Conservation (phyloP, 2,888 invertebrate species). For the Atrina japonica region DNA sequence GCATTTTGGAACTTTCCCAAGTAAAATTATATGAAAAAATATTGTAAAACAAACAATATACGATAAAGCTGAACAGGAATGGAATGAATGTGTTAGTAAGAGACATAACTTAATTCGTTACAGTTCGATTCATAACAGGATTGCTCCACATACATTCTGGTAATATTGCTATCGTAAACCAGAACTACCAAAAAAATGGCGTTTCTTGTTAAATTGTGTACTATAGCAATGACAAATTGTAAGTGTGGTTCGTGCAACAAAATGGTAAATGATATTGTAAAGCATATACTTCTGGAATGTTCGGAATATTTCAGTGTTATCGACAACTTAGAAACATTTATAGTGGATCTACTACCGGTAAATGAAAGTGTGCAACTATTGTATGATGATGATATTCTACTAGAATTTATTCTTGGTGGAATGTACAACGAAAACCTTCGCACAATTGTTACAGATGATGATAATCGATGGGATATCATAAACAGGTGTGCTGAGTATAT, state of each 20-base stretch:
- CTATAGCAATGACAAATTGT: not conserved
- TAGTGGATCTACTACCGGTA: not conserved
- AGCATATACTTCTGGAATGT: conserved; percentile 1
- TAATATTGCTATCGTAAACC: not conserved
- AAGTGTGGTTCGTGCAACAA: not conserved
- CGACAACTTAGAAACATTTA: not conserved
- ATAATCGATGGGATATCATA: too few relatives aligned
- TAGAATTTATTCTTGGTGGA: not conserved
- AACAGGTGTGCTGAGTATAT: too few relatives aligned
- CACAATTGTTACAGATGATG: too few relatives aligned
- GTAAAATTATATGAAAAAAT: not conserved
- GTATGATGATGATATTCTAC: not conserved
- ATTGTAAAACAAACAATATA: not conserved
- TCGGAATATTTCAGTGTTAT: not conserved
- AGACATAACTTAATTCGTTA: too few relatives aligned
- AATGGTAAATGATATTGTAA: not conserved
- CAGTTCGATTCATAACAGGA: too few relatives aligned
- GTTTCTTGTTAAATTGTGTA: not conserved
- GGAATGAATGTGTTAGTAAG: not conserved
- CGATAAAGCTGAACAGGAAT: not conserved
- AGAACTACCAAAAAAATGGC: not conserved
- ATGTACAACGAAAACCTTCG: too few relatives aligned
- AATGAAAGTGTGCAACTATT: not conserved
- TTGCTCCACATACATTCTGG: not conserved
- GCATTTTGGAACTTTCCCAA: not conserved